Conservation (phyloP, 2,888 invertebrate species). For the Cylindroiulus punctatus region DNA sequence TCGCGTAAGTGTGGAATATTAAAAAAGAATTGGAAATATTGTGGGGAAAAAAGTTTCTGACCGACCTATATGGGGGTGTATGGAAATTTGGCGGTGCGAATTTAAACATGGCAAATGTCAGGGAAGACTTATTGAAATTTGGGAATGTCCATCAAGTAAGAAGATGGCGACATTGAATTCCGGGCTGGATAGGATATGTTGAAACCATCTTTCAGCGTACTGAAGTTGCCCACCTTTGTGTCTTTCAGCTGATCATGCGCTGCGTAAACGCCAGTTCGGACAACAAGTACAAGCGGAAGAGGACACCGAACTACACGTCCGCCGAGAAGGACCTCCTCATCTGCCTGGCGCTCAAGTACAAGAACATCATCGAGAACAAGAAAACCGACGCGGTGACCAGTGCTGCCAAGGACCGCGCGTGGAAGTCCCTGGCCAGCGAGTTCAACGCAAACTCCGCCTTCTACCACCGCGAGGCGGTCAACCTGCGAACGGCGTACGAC, state of each 20-base stretch:
- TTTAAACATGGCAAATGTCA: no score
- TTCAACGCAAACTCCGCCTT: conserved; percentile 22
- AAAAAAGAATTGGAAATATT: background rate
- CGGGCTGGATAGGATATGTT: no score
- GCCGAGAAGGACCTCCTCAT: conserved; percentile 31
- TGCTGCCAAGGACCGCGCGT: background rate
- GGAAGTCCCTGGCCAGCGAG: conserved; percentile 11
- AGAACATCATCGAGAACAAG: conserved; percentile 46
- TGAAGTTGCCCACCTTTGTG: background rate
- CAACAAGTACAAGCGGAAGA: conserved; percentile 34
- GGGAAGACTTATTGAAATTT: no score
- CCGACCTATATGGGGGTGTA: no score
- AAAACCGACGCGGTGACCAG: conserved; percentile 8
- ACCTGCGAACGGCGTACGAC: conserved; percentile 33
- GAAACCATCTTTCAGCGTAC: no score
- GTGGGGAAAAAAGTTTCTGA: background rate
- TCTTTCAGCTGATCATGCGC: background rate
- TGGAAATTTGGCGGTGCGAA: no score
- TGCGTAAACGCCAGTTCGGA: background rate
- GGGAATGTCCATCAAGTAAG: no score
- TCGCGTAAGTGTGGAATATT: background rate
- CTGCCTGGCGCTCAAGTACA: conserved; percentile 44
- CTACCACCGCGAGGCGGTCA: background rate
- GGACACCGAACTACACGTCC: conserved; percentile 33
- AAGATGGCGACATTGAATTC: no score